These are phyloP conservation scores for Trichopria drosophilae DNA, from an alignment of 2,888 invertebrate genomes.

Conservation along the genomic window DNA sequence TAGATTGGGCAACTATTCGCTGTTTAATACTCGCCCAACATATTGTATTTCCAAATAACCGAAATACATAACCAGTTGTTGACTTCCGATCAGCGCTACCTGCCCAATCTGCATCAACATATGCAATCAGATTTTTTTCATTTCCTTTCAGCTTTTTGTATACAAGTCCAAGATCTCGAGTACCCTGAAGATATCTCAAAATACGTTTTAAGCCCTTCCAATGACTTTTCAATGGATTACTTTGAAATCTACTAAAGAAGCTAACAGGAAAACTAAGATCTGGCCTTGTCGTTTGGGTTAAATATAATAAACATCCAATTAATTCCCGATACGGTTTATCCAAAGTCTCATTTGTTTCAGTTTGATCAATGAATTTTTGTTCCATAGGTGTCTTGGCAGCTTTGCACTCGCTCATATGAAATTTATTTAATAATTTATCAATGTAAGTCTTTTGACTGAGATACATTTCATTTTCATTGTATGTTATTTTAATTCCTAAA, in stretches of 20 bases:
- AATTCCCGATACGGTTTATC: neutral
- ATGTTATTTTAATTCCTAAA: slow-evolving; percentile 40
- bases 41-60: slow-evolving; percentile 40
- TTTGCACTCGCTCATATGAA: slow-evolving; percentile 42
- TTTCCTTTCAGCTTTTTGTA: neutral
- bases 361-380: slow-evolving; percentile 14
- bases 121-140: slow-evolving; percentile 17
- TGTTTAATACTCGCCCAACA: slow-evolving; percentile 48
- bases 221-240: neutral
- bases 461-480: slow-evolving; percentile 31
- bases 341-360: neutral
- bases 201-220: slow-evolving; percentile 12
- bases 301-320: neutral
- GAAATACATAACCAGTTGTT: slow-evolving; percentile 43
- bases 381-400: slow-evolving; percentile 37
- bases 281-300: neutral
- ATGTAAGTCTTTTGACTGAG: slow-evolving; percentile 40
- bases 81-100: slow-evolving; percentile 39
- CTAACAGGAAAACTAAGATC: neutral
- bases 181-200: slow-evolving; percentile 27
- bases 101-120: slow-evolving; percentile 16
- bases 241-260: slow-evolving; percentile 6
- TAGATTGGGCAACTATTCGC: slow-evolving; percentile 41
- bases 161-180: neutral
- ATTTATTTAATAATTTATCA: slow-evolving; percentile 36